Conservation (phyloP, 2,113 vertebrate species). For the Pseudolaguvia tuberculata region DNA sequence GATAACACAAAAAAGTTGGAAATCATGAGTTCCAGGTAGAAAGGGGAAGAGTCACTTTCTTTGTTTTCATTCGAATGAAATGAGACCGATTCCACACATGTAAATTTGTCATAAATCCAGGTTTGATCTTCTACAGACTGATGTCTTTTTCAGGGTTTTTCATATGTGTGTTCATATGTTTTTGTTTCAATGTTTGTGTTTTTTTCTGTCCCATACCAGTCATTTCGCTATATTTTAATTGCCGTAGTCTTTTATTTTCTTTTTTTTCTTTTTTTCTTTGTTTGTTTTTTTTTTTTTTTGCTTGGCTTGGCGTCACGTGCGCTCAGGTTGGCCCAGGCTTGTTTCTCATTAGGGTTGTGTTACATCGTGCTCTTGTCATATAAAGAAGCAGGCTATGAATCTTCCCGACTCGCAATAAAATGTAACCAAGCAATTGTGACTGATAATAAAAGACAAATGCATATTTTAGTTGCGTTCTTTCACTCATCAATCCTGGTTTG, state of each 20-base stretch:
- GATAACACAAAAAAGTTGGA: background rate
- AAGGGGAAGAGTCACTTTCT: background rate
- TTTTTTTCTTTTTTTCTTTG: background rate
- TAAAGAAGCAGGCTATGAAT: slow-evolving; percentile 14
- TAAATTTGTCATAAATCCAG: background rate
- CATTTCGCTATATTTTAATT: slow-evolving; percentile 3
- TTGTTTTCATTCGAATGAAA: background rate
- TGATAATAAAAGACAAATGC: background rate
- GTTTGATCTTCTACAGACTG: background rate
- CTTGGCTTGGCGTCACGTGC: slow-evolving; percentile 37
- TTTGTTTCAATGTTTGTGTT: background rate
- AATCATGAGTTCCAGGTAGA: background rate
- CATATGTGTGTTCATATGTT: slow-evolving; percentile 8
- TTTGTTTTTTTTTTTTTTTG: background rate
- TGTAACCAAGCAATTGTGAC: background rate
- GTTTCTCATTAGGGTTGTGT: slow-evolving; percentile 35
- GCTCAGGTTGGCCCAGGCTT: slow-evolving; percentile 35
- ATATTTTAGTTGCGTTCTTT: background rate
- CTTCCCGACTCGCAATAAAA: slow-evolving; percentile 9
- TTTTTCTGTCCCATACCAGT: background rate
- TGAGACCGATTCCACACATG: background rate
- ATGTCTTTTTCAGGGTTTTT: background rate
- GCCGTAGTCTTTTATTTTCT: slow-evolving; percentile 5
- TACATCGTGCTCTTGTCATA: slow-evolving; percentile 31
- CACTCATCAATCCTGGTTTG: background rate